Conservation (phyloP, 2,113 vertebrate genomes). For the Antigone vipio region DNA sequence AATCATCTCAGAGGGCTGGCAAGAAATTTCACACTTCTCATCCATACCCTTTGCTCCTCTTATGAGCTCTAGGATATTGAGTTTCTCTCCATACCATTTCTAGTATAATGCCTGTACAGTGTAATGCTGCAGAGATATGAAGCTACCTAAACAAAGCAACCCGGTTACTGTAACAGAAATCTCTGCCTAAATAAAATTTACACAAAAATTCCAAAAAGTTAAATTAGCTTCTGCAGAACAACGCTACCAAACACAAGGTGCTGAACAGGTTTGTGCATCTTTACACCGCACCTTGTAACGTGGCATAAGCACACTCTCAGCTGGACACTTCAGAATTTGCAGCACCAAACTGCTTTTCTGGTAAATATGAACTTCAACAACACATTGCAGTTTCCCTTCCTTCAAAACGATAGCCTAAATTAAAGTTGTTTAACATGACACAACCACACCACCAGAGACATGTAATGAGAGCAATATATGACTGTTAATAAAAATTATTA, state of each 20-base stretch:
- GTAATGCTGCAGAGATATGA: not conserved
- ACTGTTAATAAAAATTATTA: not conserved
- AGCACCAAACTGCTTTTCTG: not conserved
- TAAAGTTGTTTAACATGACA: not conserved
- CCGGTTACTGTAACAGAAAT: not conserved
- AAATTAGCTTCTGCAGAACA: not conserved
- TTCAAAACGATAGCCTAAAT: not conserved
- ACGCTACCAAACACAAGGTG: not conserved
- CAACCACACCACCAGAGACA: not conserved
- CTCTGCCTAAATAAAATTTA: not conserved
- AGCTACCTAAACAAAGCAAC: not conserved
- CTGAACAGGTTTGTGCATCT: not conserved
- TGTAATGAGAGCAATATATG: not conserved
- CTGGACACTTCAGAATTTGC: not conserved
- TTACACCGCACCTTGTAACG: accelerated
- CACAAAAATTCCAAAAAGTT: not conserved
- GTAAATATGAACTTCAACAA: not conserved
- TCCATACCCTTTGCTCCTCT: not conserved
- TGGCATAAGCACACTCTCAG: not conserved
- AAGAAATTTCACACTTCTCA: not conserved
- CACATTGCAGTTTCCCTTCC: not conserved
- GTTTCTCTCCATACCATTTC: not conserved
- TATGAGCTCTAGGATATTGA: not conserved
- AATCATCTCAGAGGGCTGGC: not conserved
- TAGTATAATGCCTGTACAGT: not conserved